A percentile compares a stretch with the other conserved stretches of the same genome.
phyloP scores from a whole-genome alignment of 2,113 vertebrate genomes.

The Jaculus jaculus region DNA sequence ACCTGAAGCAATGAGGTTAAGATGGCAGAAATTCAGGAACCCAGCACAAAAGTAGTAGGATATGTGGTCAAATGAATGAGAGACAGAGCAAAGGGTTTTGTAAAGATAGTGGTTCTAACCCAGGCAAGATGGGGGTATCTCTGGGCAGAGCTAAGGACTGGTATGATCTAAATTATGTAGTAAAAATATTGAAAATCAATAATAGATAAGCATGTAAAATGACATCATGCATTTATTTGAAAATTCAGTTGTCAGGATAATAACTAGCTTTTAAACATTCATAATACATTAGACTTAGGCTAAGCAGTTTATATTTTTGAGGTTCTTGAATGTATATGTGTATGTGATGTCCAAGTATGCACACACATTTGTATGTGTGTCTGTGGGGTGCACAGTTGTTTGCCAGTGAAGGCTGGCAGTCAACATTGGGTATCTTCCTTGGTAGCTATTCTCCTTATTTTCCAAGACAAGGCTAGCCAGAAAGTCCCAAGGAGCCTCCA shows the following conservation, averaged over 20 bases:
- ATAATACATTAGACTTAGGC: background rate
- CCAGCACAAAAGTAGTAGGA: background rate
- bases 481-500: too few species aligned
- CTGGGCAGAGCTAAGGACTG: background rate
- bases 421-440: too few species aligned
- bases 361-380: too few species aligned
- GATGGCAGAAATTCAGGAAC: background rate
- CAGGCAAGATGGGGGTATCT: background rate
- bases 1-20: background rate
- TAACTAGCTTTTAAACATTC: background rate
- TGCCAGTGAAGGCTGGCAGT: too few species aligned
- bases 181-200: background rate
- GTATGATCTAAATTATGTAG: background rate
- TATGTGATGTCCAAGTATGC: too few species aligned
- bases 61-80: background rate
- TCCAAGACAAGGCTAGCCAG: too few species aligned
- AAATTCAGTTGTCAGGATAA: background rate
- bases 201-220: background rate
- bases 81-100: background rate
- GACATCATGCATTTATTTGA: background rate
- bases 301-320: background rate
- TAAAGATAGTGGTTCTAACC: background rate
- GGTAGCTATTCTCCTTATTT: too few species aligned
- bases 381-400: too few species aligned
- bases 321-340: too few species aligned